Conservation (phyloP, 2,797 vertebrate species). For the Tympanoctomys barrerae region DNA sequence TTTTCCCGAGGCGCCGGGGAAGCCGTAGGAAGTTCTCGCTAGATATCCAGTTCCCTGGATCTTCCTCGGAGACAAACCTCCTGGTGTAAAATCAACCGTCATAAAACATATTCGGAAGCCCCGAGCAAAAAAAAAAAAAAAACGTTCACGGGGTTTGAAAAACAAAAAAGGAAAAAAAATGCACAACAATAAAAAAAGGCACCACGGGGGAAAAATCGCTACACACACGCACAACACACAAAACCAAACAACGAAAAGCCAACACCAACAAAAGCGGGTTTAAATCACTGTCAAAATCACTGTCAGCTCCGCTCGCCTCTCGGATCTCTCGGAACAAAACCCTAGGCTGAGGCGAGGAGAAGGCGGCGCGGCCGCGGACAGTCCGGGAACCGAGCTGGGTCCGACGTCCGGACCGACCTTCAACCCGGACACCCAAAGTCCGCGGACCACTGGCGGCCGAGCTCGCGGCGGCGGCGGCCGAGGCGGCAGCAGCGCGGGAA, state of each 20-base stretch:
- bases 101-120: slow-evolving; percentile 85
- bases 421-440: slow-evolving; percentile 84
- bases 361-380: slow-evolving; percentile 80
- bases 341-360: slow-evolving; percentile 77
- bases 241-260: slow-evolving; percentile 81
- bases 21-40: slow-evolving; percentile 83
- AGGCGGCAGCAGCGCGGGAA: not conserved
- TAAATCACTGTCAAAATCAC: slow-evolving; percentile 85
- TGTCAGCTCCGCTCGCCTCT: slow-evolving; percentile 83
- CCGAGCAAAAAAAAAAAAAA: slow-evolving; percentile 56
- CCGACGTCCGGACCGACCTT: slow-evolving; percentile 86
- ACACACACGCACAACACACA: slow-evolving; percentile 80
- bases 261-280: slow-evolving; percentile 83
- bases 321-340: slow-evolving; percentile 80
- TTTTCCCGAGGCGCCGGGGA: slow-evolving; percentile 91
- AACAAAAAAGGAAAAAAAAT: not conserved
- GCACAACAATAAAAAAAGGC: slow-evolving; percentile 74
- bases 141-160: slow-evolving; percentile 72
- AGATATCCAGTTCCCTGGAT: slow-evolving; percentile 87
- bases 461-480: slow-evolving; percentile 43
- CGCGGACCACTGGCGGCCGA: slow-evolving; percentile 63
- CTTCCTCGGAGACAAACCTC: slow-evolving; percentile 86
- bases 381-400: slow-evolving; percentile 80
- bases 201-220: slow-evolving; percentile 77
- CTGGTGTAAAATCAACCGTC: slow-evolving; percentile 86